These are phyloP conservation scores for Ceyx cyanopectus DNA, from an alignment of 2,113 vertebrate species.

Conservation along the genomic window DNA sequence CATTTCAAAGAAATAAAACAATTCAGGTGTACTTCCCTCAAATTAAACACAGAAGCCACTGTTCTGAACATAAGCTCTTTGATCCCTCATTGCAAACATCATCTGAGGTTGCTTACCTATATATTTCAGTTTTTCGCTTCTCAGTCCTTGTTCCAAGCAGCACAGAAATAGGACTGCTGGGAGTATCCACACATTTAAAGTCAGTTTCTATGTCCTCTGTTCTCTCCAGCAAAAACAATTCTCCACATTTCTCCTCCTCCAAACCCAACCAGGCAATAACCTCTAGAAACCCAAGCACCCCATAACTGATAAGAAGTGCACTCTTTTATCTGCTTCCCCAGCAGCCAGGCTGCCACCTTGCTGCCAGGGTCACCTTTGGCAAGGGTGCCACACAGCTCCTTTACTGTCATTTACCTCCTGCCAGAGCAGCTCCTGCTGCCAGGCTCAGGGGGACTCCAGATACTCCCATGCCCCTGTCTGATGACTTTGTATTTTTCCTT, in stretches of 20 bases:
- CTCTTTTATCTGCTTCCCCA: neutral
- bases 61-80: neutral
- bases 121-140: neutral
- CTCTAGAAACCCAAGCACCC: neutral
- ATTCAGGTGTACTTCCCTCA: neutral
- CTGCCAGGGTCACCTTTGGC: neutral
- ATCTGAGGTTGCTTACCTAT: neutral
- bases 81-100: neutral
- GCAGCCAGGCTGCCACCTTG: neutral
- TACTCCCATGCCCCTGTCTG: neutral
- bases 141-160: neutral
- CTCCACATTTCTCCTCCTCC: neutral
- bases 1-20: neutral
- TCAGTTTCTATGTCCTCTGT: neutral
- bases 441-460: neutral
- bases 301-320: neutral
- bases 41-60: neutral
- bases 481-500: neutral
- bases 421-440: neutral
- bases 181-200: neutral
- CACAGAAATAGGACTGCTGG: neutral
- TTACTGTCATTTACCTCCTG: neutral
- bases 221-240: neutral
- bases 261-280: neutral
- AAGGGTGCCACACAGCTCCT: neutral